phyloP scores from a whole-genome alignment of 2,113 vertebrate genomes.

The Periophthalmus modestus region DNA sequence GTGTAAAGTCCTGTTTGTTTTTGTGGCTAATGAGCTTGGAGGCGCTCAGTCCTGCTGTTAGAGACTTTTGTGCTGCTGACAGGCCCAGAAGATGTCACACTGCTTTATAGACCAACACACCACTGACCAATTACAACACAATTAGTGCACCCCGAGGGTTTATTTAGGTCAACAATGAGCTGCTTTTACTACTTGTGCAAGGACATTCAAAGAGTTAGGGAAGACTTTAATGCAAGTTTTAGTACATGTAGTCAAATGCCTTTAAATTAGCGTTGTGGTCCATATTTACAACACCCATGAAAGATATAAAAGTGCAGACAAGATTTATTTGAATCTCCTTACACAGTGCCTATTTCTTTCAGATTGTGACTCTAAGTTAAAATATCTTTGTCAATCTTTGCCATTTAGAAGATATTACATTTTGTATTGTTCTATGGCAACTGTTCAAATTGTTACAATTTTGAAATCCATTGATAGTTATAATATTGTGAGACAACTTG shows the following conservation, averaged over 20 bases:
- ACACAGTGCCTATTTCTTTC: neutral
- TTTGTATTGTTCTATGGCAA: no score
- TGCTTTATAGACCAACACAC: slow-evolving; percentile 56
- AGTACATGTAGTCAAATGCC: neutral
- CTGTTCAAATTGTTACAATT: no score
- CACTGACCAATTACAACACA: slow-evolving; percentile 55
- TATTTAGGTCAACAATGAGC: slow-evolving; percentile 33
- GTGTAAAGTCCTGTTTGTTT: slow-evolving; percentile 27
- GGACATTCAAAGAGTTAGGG: neutral
- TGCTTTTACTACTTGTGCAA: slow-evolving; percentile 23
- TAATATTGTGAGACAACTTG: neutral
- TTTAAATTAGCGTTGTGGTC: neutral
- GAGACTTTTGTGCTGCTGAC: slow-evolving; percentile 63
- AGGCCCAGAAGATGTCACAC: slow-evolving; percentile 42
- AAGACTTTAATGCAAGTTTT: slow-evolving; percentile 4
- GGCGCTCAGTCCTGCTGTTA: slow-evolving; percentile 35
- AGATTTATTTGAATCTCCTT: neutral
- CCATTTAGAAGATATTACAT: no score
- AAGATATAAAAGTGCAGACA: neutral
- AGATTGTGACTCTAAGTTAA: neutral
- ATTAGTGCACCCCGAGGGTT: slow-evolving; percentile 57
- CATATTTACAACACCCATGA: slow-evolving; percentile 1
- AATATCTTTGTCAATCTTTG: no score
- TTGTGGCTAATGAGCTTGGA: slow-evolving; percentile 32
- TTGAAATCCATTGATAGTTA: neutral